phyloP scores from a whole-genome alignment of 2,797 vertebrate species.

The Masticophis lateralis region DNA sequence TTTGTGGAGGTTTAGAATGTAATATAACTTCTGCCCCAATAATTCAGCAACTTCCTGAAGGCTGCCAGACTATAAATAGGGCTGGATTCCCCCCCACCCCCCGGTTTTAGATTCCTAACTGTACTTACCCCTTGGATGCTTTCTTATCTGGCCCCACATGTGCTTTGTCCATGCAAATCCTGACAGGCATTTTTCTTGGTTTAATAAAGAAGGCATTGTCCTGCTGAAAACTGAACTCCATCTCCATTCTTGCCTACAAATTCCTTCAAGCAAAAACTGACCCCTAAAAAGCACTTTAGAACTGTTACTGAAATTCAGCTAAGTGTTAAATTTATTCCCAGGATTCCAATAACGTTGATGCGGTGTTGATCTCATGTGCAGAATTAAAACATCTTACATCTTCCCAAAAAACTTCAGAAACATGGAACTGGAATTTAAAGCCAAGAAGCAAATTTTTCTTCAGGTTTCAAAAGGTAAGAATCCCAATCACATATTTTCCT shows the following conservation, averaged over 20 bases:
- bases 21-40: background rate
- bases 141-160: background rate
- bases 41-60: background rate
- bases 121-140: background rate
- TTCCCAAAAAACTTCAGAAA: background rate
- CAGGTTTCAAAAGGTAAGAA: background rate
- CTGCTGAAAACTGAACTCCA: background rate
- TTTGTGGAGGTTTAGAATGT: background rate
- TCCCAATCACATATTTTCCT: background rate
- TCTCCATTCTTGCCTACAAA: background rate
- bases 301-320: background rate
- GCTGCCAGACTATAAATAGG: background rate
- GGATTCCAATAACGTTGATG: background rate
- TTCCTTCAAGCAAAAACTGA: conserved; percentile 4
- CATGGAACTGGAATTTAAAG: background rate
- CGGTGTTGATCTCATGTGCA: background rate
- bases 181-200: background rate
- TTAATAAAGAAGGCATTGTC: background rate
- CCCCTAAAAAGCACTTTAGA: background rate
- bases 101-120: background rate
- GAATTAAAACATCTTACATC: background rate
- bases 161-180: background rate
- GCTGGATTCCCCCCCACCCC: too few species aligned
- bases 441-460: background rate
- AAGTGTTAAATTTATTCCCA: background rate